Base-by-base conservation (phyloP, 2,797 vertebrate species). In the Phalanger gymnotis region DNA sequence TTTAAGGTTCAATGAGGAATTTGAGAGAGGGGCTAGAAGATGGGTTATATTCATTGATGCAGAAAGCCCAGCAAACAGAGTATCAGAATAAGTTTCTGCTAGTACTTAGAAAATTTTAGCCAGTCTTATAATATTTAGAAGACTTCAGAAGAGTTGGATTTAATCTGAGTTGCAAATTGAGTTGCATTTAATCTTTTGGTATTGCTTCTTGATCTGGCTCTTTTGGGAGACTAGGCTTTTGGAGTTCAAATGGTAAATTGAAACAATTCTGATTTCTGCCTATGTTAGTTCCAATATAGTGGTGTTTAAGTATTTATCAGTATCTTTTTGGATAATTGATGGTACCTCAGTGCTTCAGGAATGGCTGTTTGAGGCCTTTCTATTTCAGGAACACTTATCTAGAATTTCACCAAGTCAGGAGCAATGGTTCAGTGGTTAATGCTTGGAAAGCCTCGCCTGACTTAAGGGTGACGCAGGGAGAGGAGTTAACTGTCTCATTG, bases 361-460 rank as follows among this genome's bases (percentile, higher is more conserved):
- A 51, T 28, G 73, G 22, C 61, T 92, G 90, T 97, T 55, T n/a
- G 66, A 55, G 90, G n/a, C 66, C 25, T 7, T 81, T 54, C 66
- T 93, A 54, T 93, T 93, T 81, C 54, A 93, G 92, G 47, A 87
- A 54, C 40, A 9, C 53, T 30, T 87, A 40, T 81, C 92, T 93
- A 53, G 92, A 81, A 73, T 93, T 87, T 93, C 53, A 55, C 53
- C 54, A 54, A 7, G 53, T 54, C 54, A 54, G 92, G 92, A 54
- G 66, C 66, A 55, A 40, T 87, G 90, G 90, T 40, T 55, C 34
- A n/a, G 34, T 91, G 90, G 90, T n/a, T 40, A 55, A 34, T 54
- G 53, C 90, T 91, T 54, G 34, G 54, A 55, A 55, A 91, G 90
- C 54, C 73, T 87, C 40, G 73, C 73, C 73, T 87, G 73, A 51